Evolutionary conservation across 1,140 invertebrate genomes (phyloP), one percentile per base, ranked within the genome.

Genomic region (Diabrotica undecimpunctata): DNA sequence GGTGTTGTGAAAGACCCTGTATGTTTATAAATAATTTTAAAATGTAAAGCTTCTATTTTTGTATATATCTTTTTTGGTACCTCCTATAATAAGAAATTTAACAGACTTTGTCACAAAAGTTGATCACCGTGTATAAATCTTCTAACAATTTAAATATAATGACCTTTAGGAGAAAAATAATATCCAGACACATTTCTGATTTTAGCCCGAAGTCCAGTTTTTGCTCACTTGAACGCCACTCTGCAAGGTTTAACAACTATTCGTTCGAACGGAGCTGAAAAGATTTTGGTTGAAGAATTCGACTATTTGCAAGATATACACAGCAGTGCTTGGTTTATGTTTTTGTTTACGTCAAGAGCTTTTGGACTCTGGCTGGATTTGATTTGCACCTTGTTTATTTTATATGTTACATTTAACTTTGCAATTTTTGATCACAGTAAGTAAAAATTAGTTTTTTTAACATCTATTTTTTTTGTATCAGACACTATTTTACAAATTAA

Each of bases 341-440:
- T 88, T 69, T 76, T 91, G 5, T 81, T 85, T 0, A 84, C 85
- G 0, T 85, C 83, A 36, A 81, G 89, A 62, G 89, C 89, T 71
- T 87, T 93, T 68, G 88, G 87, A 2, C 82, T 90, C 14, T 86
- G 88, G 74, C 72, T 93, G 5, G 91, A 93, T 72, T 76, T 85
- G 65, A 70, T 92, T 4, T 89, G 86, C 71, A 77, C 83, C 0
- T 35, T 86, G 11, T 91, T 87, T 72, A 84, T 91, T 35, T 80
- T 80, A 0, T 62, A 83, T 50, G 84, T 86, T 25, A 86, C 81
- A 7, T 69, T 68, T 50, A 61, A 12, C 12, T 67, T 67, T 13
- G 52, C 67, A 8, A 55, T 69, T 8, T 66, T 39, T n/a, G 65
- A 60, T 9, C 11, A 63, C 10, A 65, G 65, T 70, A 58, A 68